These are phyloP conservation scores for Holocentrus rufus DNA, from an alignment of 2,797 vertebrate species.

Conservation along the genomic window DNA sequence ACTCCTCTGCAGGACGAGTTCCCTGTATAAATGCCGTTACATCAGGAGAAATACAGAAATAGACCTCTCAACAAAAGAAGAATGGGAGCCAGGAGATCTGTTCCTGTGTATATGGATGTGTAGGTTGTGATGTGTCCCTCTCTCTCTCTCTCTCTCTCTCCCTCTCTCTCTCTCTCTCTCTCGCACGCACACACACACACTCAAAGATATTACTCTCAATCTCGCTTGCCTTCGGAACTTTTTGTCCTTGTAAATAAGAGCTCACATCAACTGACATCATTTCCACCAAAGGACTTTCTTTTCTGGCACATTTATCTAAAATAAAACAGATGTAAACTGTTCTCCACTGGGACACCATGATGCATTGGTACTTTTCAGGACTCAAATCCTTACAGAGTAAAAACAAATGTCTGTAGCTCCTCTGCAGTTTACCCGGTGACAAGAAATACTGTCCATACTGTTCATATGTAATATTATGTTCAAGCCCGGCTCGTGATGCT, in stretches of 20 bases:
- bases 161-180: not conserved
- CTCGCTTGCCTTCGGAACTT: not conserved
- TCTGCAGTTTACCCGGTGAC: not conserved
- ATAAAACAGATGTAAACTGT: not conserved
- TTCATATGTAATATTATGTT: slow-evolving; percentile 5
- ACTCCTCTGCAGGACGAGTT: slow-evolving; percentile 15
- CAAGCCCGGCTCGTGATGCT: not conserved
- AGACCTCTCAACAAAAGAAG: not conserved
- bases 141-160: not conserved
- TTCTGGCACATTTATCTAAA: not conserved
- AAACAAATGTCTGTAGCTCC: not conserved
- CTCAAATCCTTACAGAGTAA: not conserved
- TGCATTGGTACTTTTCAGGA: too few relatives aligned
- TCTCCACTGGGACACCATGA: not conserved
- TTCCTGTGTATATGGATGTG: slow-evolving; percentile 13
- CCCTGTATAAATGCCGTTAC: slow-evolving; percentile 19
- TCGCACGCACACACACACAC: not conserved
- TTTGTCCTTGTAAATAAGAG: not conserved
- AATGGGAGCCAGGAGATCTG: not conserved
- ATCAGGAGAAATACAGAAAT: not conserved
- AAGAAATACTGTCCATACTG: not conserved
- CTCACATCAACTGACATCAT: not conserved
- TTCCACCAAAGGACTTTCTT: too few relatives aligned
- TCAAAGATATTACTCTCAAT: not conserved
- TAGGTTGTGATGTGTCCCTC: not conserved